phyloP scores from a whole-genome alignment of 1,140 invertebrate species.

The Orchestia grillus region DNA sequence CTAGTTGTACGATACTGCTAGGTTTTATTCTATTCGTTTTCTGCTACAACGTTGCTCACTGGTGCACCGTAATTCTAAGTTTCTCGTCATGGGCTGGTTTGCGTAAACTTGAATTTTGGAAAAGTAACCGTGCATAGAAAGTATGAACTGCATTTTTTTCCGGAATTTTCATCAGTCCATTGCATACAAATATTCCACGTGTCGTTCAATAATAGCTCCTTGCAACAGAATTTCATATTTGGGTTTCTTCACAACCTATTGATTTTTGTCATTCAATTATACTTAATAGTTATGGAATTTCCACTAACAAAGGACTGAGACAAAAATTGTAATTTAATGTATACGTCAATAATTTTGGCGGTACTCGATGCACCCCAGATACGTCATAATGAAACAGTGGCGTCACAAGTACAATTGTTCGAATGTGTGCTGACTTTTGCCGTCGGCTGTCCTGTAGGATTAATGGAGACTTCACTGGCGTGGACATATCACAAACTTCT shows the following conservation, averaged over 20 bases:
- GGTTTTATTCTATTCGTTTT: background rate
- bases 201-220: background rate
- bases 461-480: background rate
- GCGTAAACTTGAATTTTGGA: background rate
- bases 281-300: background rate
- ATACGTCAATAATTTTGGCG: background rate
- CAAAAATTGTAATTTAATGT: constrained; percentile 12
- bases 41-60: background rate
- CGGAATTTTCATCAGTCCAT: background rate
- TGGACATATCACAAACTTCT: constrained; percentile 40
- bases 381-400: background rate
- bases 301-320: background rate
- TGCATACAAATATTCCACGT: background rate
- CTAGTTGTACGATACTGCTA: constrained; percentile 12
- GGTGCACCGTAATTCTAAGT: constrained; percentile 3
- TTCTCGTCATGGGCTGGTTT: background rate
- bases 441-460: constrained; percentile 27
- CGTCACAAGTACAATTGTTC: constrained; percentile 38
- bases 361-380: constrained; percentile 9
- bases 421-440: constrained; percentile 28
- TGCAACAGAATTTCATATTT: background rate
- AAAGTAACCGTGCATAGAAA: background rate
- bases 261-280: background rate
- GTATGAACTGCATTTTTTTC: background rate
- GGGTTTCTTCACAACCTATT: background rate